Percentiles rank a stretch among this genome's conserved stretches.
Conservation (phyloP, 2,888 invertebrate species). For the Drosophila nr. perissopoda region DNA sequence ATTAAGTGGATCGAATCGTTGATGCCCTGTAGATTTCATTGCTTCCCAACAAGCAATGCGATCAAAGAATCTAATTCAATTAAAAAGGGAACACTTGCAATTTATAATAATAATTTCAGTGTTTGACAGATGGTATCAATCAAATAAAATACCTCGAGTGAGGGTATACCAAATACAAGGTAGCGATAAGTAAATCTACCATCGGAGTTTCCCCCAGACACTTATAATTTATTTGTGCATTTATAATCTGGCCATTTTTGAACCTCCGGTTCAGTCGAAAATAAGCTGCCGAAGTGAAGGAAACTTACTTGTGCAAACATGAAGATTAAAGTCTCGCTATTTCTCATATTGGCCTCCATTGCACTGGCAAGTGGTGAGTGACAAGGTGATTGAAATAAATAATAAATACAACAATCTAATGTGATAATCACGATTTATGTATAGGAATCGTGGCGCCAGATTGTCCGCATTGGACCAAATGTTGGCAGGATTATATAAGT, state of each 20-base stretch:
- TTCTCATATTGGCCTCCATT: conserved; percentile 19
- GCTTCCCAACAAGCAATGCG: not conserved
- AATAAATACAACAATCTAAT: not conserved
- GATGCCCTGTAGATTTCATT: not conserved
- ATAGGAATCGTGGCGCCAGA: conserved; percentile 23
- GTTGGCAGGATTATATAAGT: conserved; percentile 48
- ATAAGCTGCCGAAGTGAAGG: not conserved
- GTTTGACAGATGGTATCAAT: not conserved
- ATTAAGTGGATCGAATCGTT: not conserved
- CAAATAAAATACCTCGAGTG: not conserved
- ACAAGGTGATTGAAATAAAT: not conserved
- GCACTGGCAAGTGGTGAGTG: conserved; percentile 42
- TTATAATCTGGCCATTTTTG: conserved; percentile 1
- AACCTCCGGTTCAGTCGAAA: conserved; percentile 26
- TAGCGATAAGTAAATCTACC: conserved; percentile 9
- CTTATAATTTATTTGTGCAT: not conserved
- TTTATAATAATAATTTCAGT: not conserved
- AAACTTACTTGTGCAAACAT: conserved; percentile 15
- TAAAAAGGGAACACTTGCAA: not conserved
- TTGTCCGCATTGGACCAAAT: conserved; percentile 41
- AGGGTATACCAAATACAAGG: not conserved
- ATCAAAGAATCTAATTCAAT: not conserved
- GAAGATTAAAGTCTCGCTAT: conserved; percentile 30
- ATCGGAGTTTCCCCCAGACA: conserved; percentile 4
- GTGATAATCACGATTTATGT: conserved; percentile 1